Base-by-base conservation (phyloP, 2,113 vertebrate genomes). In the Sapayoa aenigma region DNA sequence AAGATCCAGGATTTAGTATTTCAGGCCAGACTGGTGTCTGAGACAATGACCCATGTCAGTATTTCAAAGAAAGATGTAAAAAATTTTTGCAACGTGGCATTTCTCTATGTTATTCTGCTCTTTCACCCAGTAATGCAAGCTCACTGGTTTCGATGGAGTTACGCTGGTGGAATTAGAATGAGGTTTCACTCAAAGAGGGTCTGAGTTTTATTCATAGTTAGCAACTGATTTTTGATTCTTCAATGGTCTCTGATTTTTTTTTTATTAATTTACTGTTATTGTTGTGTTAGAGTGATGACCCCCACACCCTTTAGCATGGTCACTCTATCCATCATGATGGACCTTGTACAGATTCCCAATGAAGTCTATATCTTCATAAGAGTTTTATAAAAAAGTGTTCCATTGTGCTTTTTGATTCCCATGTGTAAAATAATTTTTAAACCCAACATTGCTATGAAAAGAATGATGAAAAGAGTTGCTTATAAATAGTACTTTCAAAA, bases 31-130 rank as follows among this genome's bases (percentile, higher is more conserved):
- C 14, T 65, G 14, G 31, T 90, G 65, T 87, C 65, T 82, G 60
- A 35, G 77, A 93, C 89, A 90, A 84, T 89, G 56, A 93, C 66
- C 73, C 37, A 30, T 62, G 56, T 78, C 66, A 75, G 50, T 90
- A 89, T 94, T 94, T 94, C 79, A 81, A 84, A 90, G 75, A 71
- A 92, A 81, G 55, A 58, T 77, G 33, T 56, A 89, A 85, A 85
- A 90, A 81, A 17, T 19, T 25, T 82, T 67, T 72, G 53, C 41
- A 90, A 22, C 35, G 12, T 44, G 21, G n/a, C 44, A 33, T 31
- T 5, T 63, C 15, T 73, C 49, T 76, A 1, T 53, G 35, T 74
- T 95, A 60, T 41, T 84, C 25, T 8, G 1, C 65, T 84, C 47
- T 72, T 84, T 68, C 71, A 78, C 46, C 42, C 9, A 66, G 12